Base-by-base conservation (phyloP, 2,797 vertebrate species). In the Sciaenops ocellatus region DNA sequence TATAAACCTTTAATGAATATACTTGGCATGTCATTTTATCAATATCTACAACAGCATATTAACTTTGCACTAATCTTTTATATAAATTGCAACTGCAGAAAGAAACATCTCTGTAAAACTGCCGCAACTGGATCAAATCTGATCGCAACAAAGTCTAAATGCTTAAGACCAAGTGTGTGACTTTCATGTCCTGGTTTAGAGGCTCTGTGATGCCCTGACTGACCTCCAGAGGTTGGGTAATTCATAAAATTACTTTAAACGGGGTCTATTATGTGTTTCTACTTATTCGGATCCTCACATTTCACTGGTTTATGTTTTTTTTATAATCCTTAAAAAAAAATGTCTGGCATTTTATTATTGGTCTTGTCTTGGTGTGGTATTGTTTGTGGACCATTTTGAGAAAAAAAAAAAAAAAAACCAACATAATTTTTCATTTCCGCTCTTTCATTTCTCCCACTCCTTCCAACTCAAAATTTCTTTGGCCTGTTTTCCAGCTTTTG, bases 401-500 rank as follows among this genome's bases (percentile, higher is more conserved):
- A 74, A 75, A 3, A 69, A n/a, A 28, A 46, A 38, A n/a, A 69
- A 20, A 55, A 22, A 55, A 10, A 22, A 47, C 34, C 34, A 34
- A 48, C 6, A 34, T 11, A 2, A 51, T 50, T 57, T 69, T 75
- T 78, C 11, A 69, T 62, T 82, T 66, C 55, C 47, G 20, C 64
- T 57, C 44, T 15, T 12, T 73, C 2, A 65, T 69, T 77, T 68
- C 17, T 76, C 60, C 56, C 4, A 44, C 59, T 26, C 74, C 24
- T 70, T 73, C 47, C 34, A 62, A 62, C 44, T 64, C n/a, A 12
- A 82, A 47, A 66, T 70, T 24, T 79, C n/a, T 75, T 55, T 68
- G 26, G 66, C 38, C 72, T 80, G 63, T 56, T 85, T 82, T 84
- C 71, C 12, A 70, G 74, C 28, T 34, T 67, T 57, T 18, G 54